Evolutionary conservation across 2,888 invertebrate species (phyloP).

Genomic region (Drosophila robusta): DNA sequence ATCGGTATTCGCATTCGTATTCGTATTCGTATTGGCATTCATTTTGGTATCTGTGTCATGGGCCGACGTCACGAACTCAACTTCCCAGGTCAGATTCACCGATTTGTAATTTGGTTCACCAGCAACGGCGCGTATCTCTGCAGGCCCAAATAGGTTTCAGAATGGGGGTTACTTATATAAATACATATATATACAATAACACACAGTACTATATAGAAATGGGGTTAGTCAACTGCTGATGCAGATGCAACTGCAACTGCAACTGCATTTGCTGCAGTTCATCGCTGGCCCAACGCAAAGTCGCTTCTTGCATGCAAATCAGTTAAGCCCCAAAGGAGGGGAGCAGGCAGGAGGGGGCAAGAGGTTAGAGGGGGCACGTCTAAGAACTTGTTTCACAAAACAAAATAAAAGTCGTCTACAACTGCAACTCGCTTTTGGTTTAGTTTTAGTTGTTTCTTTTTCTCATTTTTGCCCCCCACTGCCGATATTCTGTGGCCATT

Average conservation of each 20-base stretch:
- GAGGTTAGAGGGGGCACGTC: conserved; percentile 2
- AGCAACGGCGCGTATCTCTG: conserved; percentile 85
- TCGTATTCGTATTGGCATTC: conserved; percentile 30
- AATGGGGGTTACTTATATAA: conserved; percentile 54
- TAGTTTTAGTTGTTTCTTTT: conserved; percentile 37
- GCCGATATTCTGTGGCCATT: conserved; percentile 5
- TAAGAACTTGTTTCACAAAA: conserved; percentile 65
- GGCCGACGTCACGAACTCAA: conserved; percentile 81
- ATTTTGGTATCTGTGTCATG: conserved; percentile 59
- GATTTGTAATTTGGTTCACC: conserved; percentile 85
- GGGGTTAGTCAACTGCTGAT: conserved; percentile 59
- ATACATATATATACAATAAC: conserved; percentile 5
- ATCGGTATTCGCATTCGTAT: conserved; percentile 11
- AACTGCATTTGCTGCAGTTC: conserved; percentile 50
- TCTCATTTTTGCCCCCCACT: conserved; percentile 1
- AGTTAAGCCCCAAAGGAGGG: conserved; percentile 50
- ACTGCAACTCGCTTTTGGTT: conserved; percentile 54
- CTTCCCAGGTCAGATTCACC: conserved; percentile 85
- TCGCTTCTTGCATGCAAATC: conserved; percentile 73
- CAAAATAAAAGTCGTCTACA: conserved; percentile 28
- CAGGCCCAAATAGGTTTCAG: conserved; percentile 38
- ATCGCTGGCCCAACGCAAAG: conserved; percentile 45
- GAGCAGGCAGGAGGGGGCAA: conserved; percentile 12
- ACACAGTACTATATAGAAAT: conserved; percentile 24
- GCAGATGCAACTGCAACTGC: conserved; percentile 24